Evolutionary conservation across 2,797 vertebrate species (phyloP).

Genomic region (Nyctalus aviator): DNA sequence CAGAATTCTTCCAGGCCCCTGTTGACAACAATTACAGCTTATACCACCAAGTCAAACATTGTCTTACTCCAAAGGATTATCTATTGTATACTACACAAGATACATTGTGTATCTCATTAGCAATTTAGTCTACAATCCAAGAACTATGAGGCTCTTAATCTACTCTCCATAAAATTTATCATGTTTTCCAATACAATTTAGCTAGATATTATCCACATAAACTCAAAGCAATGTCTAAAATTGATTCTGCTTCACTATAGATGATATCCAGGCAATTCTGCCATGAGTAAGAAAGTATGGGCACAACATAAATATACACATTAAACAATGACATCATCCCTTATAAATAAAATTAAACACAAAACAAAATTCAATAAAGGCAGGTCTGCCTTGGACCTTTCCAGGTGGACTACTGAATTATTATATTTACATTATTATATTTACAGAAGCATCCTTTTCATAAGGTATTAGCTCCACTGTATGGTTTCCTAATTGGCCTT

Average conservation of each 20-base stretch:
- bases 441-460: not conserved
- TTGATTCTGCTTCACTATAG: not conserved
- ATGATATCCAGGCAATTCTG: constrained; percentile 28
- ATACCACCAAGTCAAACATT: constrained; percentile 43
- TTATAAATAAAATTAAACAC: constrained; percentile 2
- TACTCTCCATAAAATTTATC: constrained; percentile 20
- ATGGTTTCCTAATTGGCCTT: not conserved
- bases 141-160: not conserved
- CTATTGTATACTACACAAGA: not conserved
- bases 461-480: not conserved
- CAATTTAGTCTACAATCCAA: constrained; percentile 8
- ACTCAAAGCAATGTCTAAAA: constrained; percentile 24
- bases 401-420: constrained; percentile 4
- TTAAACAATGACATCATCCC: not conserved
- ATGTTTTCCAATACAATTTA: not conserved
- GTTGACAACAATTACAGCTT: constrained; percentile 47
- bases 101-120: not conserved
- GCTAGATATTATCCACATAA: not conserved
- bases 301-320: not conserved
- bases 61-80: constrained; percentile 9
- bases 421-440: constrained; percentile 36
- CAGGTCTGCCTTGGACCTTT: not conserved
- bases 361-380: constrained; percentile 12
- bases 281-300: constrained; percentile 21
- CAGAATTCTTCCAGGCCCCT: constrained; percentile 94